Conservation (phyloP, 2,797 vertebrate genomes). For the Peromyscus eremicus region DNA sequence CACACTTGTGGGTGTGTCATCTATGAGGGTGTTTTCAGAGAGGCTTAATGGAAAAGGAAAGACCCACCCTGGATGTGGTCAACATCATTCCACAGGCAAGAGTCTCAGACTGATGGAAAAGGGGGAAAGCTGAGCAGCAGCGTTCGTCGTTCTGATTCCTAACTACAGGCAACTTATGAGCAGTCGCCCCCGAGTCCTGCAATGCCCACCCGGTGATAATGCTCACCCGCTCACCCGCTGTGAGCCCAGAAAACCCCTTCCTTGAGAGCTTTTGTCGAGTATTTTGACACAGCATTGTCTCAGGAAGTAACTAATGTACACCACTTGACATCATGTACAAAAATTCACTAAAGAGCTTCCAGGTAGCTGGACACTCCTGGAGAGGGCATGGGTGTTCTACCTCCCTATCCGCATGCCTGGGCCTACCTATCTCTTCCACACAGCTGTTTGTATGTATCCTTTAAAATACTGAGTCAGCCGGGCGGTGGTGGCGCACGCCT, state of each 20-base stretch:
- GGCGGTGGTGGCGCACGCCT: no score
- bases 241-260: neutral
- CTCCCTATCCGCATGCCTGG: neutral
- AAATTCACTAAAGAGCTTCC: neutral
- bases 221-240: no score
- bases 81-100: neutral
- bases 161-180: neutral
- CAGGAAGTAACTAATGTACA: neutral
- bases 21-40: neutral
- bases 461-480: neutral
- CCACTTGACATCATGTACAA: neutral
- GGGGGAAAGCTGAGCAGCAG: neutral
- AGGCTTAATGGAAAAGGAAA: neutral
- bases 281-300: neutral
- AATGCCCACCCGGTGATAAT: neutral
- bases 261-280: neutral
- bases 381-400: no score
- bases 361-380: neutral
- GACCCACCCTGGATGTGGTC: neutral
- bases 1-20: neutral
- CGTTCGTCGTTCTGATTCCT: neutral
- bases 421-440: neutral
- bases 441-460: neutral
- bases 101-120: neutral
- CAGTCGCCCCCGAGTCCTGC: neutral